A percentile compares a stretch with the other conserved stretches of the same genome.
Evolutionary conservation across 2,113 vertebrate species (phyloP).

Genomic region (Triplophysa rosa): DNA sequence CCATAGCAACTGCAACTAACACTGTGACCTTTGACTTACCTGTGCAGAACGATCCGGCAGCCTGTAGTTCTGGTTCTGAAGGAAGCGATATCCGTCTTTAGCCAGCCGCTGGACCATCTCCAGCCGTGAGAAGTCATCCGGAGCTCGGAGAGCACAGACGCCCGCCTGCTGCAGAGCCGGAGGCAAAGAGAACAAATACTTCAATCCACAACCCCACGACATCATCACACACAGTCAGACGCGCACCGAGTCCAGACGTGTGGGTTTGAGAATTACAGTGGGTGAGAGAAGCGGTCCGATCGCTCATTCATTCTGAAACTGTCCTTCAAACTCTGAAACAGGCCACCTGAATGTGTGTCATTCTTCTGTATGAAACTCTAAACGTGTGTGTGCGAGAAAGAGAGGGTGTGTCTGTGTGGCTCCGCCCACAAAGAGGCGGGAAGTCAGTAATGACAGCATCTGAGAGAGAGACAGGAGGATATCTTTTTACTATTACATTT

Average conservation of each 20-base stretch:
- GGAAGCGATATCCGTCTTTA: conserved; percentile 87
- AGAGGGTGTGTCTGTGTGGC: conserved; percentile 36
- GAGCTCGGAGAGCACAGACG: conserved; percentile 85
- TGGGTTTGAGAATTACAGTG: background rate
- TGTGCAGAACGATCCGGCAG: conserved; percentile 79
- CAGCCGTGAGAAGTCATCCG: conserved; percentile 85
- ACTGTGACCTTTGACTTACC: conserved; percentile 70
- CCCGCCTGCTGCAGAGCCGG: conserved; percentile 88
- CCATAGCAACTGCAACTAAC: background rate
- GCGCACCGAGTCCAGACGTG: background rate
- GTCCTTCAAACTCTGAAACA: background rate
- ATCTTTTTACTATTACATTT: background rate
- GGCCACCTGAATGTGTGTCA: conserved; percentile 33
- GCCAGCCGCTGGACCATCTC: conserved; percentile 92
- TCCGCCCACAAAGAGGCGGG: conserved; percentile 38
- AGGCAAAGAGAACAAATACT: conserved; percentile 90
- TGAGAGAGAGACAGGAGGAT: background rate
- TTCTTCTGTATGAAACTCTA: conserved; percentile 59
- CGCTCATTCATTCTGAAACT: conserved; percentile 22
- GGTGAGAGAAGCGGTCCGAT: background rate
- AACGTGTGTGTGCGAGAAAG: conserved; percentile 29
- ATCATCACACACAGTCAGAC: conserved; percentile 76
- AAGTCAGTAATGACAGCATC: conserved; percentile 16
- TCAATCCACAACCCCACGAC: conserved; percentile 96
- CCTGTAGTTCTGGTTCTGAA: conserved; percentile 83